Evolutionary conservation across 2,797 vertebrate species (phyloP).

Genomic region (Nyctalus aviator): DNA sequence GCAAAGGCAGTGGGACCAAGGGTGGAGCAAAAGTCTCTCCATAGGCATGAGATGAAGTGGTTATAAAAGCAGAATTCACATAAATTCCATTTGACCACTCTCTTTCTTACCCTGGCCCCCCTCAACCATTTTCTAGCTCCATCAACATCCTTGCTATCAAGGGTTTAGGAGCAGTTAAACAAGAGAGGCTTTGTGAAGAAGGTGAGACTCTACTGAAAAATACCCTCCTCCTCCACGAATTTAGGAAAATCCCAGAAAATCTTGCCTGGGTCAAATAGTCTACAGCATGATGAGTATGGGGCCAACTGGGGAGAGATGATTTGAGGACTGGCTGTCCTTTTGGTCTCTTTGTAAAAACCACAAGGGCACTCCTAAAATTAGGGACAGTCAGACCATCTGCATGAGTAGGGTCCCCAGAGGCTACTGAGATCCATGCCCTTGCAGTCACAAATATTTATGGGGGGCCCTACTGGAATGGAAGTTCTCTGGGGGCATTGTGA

Average conservation of each 20-base stretch:
- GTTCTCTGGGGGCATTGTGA: neutral
- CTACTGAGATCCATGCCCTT: neutral
- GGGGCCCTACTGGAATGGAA: neutral
- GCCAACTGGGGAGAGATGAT: neutral
- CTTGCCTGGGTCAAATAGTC: slow-evolving; percentile 22
- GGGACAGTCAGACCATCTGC: neutral
- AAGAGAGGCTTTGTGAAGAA: slow-evolving; percentile 49
- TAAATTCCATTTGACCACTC: slow-evolving; percentile 1
- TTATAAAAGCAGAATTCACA: slow-evolving; percentile 36
- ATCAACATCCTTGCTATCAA: neutral
- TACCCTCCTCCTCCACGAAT: slow-evolving; percentile 10
- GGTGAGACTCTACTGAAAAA: slow-evolving; percentile 55
- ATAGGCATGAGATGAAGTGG: neutral
- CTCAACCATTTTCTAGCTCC: neutral
- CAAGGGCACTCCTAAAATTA: neutral
- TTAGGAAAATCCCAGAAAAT: slow-evolving; percentile 80
- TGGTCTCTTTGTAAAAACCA: neutral
- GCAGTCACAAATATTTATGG: neutral
- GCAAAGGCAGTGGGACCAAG: neutral
- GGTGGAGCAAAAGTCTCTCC: neutral
- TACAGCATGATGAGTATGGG: neutral
- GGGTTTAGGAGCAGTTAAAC: slow-evolving; percentile 43
- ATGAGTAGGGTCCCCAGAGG: neutral
- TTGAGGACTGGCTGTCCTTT: neutral
- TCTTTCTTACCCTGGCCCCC: neutral